These are phyloP conservation scores for Anoplolepis gracilipes DNA, from an alignment of 1,140 invertebrate genomes.

Conservation along the genomic window DNA sequence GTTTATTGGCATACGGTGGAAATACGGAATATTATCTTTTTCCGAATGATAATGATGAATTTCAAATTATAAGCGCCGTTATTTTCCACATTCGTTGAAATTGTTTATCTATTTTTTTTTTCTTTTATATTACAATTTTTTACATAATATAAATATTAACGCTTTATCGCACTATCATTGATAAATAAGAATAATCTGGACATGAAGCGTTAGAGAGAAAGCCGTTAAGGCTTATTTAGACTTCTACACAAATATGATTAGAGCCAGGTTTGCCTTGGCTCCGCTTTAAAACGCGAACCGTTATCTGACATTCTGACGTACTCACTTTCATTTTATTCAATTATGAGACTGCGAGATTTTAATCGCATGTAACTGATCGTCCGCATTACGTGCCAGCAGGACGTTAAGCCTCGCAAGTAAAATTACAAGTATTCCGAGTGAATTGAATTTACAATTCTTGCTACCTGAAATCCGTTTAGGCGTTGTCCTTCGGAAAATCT, in stretches of 20 bases:
- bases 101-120: not conserved
- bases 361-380: conserved; percentile 21
- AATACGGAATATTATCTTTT: not conserved
- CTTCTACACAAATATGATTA: conserved; percentile 5
- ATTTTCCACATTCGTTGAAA: not conserved
- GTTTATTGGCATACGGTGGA: not conserved
- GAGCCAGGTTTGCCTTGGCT: conserved; percentile 14
- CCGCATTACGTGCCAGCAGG: not conserved
- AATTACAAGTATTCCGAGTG: not conserved
- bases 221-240: conserved; percentile 15
- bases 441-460: not conserved
- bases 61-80: not conserved
- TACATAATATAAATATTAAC: conserved; percentile 14
- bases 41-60: not conserved
- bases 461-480: not conserved
- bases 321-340: conserved; percentile 19
- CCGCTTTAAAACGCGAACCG: conserved; percentile 8
- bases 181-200: conserved; percentile 2
- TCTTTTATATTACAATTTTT: not conserved
- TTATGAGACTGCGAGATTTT: not conserved
- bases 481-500: conserved; percentile 38
- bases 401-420: not conserved
- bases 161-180: not conserved
- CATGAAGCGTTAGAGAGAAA: not conserved
- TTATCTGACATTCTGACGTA: not conserved